Evolutionary conservation across 2,888 invertebrate species (phyloP), one percentile per base, ranked within the genome.

Genomic region (Rutpela maculata): DNA sequence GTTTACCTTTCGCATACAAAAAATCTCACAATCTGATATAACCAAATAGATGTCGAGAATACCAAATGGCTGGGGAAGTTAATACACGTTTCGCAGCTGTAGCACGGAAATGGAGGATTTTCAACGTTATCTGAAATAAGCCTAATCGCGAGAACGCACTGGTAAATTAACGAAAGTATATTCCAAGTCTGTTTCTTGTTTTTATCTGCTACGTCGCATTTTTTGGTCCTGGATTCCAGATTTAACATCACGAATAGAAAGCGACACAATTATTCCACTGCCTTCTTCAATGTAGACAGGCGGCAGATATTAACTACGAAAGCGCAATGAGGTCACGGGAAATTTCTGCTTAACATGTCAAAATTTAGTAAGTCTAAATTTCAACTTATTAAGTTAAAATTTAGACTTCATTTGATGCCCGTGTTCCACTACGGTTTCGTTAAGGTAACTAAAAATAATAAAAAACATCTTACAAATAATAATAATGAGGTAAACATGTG

Each of bases 81-180:
- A 62, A 62, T 60, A 60, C 70, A 55, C 11, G 70, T 70, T 71
- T 50, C 50, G 62, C 17, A 17, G 50, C 35, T 50, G 17, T 26
- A 35, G 71, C 6, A 55, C 19, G 71, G 71, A 71, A 71, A 71
- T 50, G 26, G 55, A 43, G 71, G 62, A 71, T 71, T 62, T 26
- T 71, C 12, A 60, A 62, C 62, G 62, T 71, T 62, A 66, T 66
- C 66, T 66, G 71, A 26, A 71, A 62, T 62, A 71, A 38, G 62
- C 62, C 62, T 43, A 43, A 62, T 38, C 35, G 43, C 50, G 60
- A 43, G 71, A 57, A 71, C 62, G 38, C 26, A 70, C 59, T 57
- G 38, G 60, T 70, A 60, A 70, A 15, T 59, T 59, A 70, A 70
- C 70, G 43, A 70, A 68, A 17, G 31, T 55, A 57, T 68, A 68